phyloP scores from a whole-genome alignment of 2,113 vertebrate species.

The Acrocephalus kingi region DNA sequence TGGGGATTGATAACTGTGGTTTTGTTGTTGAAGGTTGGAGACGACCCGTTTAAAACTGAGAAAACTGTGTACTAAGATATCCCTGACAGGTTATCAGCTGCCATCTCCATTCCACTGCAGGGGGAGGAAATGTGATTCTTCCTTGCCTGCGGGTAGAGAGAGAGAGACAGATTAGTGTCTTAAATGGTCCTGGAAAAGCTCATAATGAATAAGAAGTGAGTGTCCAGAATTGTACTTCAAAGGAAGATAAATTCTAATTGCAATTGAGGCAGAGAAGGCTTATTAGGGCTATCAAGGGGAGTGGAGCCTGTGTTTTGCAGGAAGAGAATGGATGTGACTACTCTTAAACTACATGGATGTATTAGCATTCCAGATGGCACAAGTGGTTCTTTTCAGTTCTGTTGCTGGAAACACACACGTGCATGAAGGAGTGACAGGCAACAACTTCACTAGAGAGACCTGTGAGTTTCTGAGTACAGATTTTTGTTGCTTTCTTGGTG shows the following conservation, averaged over 20 bases:
- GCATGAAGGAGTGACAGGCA: background rate
- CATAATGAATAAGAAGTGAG: constrained; percentile 58
- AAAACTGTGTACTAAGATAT: background rate
- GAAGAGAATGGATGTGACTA: background rate
- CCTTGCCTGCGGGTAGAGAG: background rate
- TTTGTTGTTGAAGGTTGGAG: background rate
- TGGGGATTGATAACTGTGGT: background rate
- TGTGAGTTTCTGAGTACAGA: background rate
- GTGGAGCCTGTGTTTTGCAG: background rate
- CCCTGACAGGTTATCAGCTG: background rate
- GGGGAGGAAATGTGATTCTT: constrained; percentile 23
- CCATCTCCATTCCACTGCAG: constrained; percentile 1
- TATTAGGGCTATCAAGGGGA: background rate
- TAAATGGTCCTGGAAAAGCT: constrained; percentile 57
- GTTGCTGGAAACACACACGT: background rate
- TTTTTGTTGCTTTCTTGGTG: background rate
- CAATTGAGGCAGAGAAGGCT: constrained; percentile 1
- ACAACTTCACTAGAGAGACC: background rate
- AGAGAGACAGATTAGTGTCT: background rate
- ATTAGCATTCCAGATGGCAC: background rate
- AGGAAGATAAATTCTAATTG: constrained; percentile 62
- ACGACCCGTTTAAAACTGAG: background rate
- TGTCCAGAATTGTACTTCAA: constrained; percentile 53
- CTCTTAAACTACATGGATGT: background rate
- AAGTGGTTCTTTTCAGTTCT: background rate